Conservation (phyloP, 2,797 vertebrate genomes). For the Trematomus bernacchii region DNA sequence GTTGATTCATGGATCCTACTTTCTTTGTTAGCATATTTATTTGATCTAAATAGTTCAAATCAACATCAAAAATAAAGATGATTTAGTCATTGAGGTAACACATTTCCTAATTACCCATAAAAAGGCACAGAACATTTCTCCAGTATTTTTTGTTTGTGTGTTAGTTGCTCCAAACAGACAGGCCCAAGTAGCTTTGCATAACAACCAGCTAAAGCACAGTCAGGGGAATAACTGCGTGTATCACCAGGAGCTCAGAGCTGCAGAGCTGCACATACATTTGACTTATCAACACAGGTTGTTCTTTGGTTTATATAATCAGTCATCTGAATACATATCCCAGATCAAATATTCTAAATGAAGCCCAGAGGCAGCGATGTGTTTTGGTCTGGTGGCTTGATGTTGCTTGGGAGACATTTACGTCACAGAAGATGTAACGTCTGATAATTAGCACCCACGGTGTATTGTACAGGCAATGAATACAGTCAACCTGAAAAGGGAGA, state of each 20-base stretch:
- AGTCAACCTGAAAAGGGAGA: constrained; percentile 33
- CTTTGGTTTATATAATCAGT: constrained; percentile 58
- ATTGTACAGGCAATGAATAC: constrained; percentile 64
- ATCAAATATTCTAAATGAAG: constrained; percentile 75
- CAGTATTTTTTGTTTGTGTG: background rate
- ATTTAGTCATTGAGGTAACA: background rate
- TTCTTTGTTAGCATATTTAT: background rate
- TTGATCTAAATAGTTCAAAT: background rate
- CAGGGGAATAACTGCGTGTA: constrained; percentile 27
- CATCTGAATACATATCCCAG: constrained; percentile 64
- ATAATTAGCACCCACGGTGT: constrained; percentile 67
- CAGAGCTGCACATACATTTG: constrained; percentile 48
- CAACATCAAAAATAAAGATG: background rate
- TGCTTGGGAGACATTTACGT: constrained; percentile 65
- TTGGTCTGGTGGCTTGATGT: constrained; percentile 63
- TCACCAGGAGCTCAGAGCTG: constrained; percentile 22
- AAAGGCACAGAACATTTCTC: background rate
- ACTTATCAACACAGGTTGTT: constrained; percentile 48
- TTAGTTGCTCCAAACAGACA: background rate
- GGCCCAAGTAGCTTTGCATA: constrained; percentile 29
- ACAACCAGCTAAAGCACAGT: constrained; percentile 26
- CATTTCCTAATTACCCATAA: background rate
- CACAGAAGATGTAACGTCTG: constrained; percentile 53
- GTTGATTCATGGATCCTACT: background rate
- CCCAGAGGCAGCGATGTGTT: constrained; percentile 49